Conservation (phyloP, 2,113 vertebrate genomes). For the Marmota flaviventris region DNA sequence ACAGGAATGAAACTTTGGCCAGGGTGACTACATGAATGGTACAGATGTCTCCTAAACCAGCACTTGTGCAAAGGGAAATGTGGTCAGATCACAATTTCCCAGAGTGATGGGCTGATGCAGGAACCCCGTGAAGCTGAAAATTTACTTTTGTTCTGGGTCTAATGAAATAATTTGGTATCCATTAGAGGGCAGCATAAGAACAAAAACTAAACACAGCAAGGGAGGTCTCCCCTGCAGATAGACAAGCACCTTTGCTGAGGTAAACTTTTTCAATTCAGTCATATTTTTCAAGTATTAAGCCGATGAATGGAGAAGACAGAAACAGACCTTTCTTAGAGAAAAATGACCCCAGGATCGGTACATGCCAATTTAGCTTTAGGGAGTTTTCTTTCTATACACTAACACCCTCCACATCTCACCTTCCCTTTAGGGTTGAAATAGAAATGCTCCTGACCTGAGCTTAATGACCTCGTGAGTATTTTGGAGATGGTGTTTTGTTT, state of each 20-base stretch:
- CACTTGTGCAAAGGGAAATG: background rate
- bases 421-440: slow-evolving; percentile 60
- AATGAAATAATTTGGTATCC: slow-evolving; percentile 86
- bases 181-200: slow-evolving; percentile 92
- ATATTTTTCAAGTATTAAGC: slow-evolving; percentile 70
- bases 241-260: slow-evolving; percentile 74
- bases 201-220: slow-evolving; percentile 82
- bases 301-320: slow-evolving; percentile 1
- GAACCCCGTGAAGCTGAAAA: slow-evolving; percentile 40
- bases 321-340: background rate
- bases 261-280: slow-evolving; percentile 81
- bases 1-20: background rate
- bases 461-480: slow-evolving; percentile 55
- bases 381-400: slow-evolving; percentile 53
- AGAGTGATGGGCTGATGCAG: slow-evolving; percentile 30
- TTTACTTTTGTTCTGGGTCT: slow-evolving; percentile 82
- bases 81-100: background rate
- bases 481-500: slow-evolving; percentile 21
- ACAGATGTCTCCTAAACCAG: background rate
- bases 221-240: slow-evolving; percentile 63
- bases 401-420: background rate
- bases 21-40: background rate
- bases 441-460: slow-evolving; percentile 58
- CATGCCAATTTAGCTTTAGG: background rate
- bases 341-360: background rate